Percentiles rank a stretch among this genome's conserved stretches.
Evolutionary conservation across 2,888 invertebrate species (phyloP).

Genomic region (Apamea monoglypha): DNA sequence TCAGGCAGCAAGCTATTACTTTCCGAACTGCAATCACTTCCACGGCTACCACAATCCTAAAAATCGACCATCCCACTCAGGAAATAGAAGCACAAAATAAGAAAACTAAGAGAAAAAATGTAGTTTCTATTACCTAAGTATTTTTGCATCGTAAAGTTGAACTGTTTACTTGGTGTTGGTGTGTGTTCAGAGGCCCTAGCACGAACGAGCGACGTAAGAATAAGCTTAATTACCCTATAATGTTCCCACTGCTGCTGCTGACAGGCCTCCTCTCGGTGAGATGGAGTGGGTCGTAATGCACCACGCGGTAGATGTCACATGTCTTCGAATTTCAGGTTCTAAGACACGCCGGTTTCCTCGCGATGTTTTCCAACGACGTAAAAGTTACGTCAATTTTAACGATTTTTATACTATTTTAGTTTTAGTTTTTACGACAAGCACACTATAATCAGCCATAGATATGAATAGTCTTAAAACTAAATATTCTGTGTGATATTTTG

Average conservation of each 20-base stretch:
- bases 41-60: constrained; percentile 37
- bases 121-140: constrained; percentile 18
- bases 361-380: background rate
- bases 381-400: background rate
- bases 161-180: background rate
- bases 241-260: background rate
- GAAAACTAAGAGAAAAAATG: constrained; percentile 17
- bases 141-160: constrained; percentile 26
- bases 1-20: constrained; percentile 30
- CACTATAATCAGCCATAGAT: background rate
- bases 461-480: background rate
- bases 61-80: constrained; percentile 10
- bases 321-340: background rate
- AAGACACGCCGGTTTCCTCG: no score
- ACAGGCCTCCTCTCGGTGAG: background rate
- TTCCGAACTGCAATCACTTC: constrained; percentile 41
- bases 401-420: no score
- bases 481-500: no score
- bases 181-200: background rate
- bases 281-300: background rate
- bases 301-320: background rate
- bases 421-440: background rate
- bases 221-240: background rate
- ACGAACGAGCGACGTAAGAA: background rate
- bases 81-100: constrained; percentile 24